Base-by-base conservation (phyloP, 1,140 invertebrate species). In the Cherax destructor region DNA sequence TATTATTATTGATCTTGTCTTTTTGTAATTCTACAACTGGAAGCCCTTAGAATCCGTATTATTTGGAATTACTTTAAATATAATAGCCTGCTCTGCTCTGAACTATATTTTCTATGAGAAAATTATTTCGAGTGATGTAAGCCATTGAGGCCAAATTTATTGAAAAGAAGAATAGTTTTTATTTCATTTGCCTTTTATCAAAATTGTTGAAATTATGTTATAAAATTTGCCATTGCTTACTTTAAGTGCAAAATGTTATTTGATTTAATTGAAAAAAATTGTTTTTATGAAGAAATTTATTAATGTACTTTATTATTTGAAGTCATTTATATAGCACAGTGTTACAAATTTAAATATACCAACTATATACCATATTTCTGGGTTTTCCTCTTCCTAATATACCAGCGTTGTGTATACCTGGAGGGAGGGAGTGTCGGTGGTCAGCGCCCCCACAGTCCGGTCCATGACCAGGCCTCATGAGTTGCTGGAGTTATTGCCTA, bases 271-370 rank as follows among this genome's bases (percentile, higher is more conserved):
- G 56, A 74, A 56, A 56, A 41, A 56, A 79, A 87, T 76, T 79
- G 86, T 87, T 87, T 86, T 86, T 87, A 87, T 87, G 86, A 59
- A 87, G 77, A 87, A 86, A 87, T 79, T 87, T 86, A 86, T 87
- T 79, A 61, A 61, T 87, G 86, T 87, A 87, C 86, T 87, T 87
- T 86, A 86, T 87, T 87, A 87, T 87, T 87, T 79, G 86, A 87
- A 87, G 74, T 87, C 86, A 87, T 87, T 79, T 87, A 87, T 87
- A 87, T 87, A 87, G 86, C 76, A 87, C 86, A 78, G 86, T 87
- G 65, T 87, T 78, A 87, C 86, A 87, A 87, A 86, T 77, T 77
- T 72, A 87, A 87, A 87, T 87, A 87, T 87, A 87, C 86, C 74
- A 78, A 59, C 83, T 87, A 87, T 87, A 87, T 87, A 87, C 76